Evolutionary conservation across 2,888 invertebrate genomes (phyloP).

Genomic region (Caenorhabditis zanzibari): DNA sequence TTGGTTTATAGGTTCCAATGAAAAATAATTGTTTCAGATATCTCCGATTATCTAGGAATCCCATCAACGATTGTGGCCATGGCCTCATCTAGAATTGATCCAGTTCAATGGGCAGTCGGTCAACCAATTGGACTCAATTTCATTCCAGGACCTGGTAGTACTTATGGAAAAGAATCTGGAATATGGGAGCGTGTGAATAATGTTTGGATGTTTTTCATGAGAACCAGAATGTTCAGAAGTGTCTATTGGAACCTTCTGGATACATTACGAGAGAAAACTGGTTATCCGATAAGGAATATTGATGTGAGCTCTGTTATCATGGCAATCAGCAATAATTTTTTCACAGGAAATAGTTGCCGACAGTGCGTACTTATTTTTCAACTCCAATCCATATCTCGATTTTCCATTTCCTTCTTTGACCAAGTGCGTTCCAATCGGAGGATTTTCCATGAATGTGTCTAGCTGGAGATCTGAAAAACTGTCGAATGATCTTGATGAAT

Average conservation of each 20-base stretch:
- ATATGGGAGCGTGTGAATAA: conserved; percentile 53
- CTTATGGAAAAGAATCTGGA: conserved; percentile 33
- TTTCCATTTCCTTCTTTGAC: conserved; percentile 54
- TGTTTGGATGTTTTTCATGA: conserved; percentile 50
- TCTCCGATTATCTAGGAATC: conserved; percentile 43
- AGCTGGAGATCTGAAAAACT: conserved; percentile 43
- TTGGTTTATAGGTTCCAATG: neutral
- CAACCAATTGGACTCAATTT: conserved; percentile 45
- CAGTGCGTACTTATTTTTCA: conserved; percentile 51
- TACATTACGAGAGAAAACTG: conserved; percentile 21
- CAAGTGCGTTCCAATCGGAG: conserved; percentile 57
- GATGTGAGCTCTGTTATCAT: neutral
- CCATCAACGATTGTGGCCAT: conserved; percentile 47
- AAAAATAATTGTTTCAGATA: conserved; percentile 22
- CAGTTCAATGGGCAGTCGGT: conserved; percentile 50
- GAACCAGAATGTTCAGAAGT: conserved; percentile 47
- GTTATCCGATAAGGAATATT: conserved; percentile 21
- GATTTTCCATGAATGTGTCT: conserved; percentile 54
- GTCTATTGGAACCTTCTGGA: conserved; percentile 53
- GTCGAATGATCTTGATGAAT: conserved; percentile 12
- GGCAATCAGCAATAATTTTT: neutral
- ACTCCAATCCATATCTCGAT: conserved; percentile 58
- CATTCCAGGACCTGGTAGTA: conserved; percentile 47
- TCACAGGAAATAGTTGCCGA: conserved; percentile 44
- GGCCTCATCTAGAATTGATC: conserved; percentile 57